Percentiles rank a stretch among this genome's conserved stretches.
Conservation (phyloP, 2,797 vertebrate genomes). For the Urosaurus nigricauda region DNA sequence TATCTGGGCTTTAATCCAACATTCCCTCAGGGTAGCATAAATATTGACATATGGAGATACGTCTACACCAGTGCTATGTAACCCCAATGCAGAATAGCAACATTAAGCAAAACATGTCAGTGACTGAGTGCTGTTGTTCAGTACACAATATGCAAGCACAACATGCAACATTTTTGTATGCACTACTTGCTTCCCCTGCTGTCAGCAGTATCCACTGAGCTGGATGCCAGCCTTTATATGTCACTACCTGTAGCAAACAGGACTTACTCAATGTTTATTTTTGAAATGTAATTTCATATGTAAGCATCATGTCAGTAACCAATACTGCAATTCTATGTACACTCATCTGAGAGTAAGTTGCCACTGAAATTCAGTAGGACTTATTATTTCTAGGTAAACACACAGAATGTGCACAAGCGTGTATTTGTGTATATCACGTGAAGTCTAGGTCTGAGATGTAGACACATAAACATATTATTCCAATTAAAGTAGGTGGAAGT, state of each 20-base stretch:
- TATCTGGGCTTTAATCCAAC: not conserved
- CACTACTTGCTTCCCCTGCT: no score
- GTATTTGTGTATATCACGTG: not conserved
- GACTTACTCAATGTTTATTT: not conserved
- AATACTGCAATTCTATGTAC: not conserved
- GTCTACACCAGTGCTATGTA: no score
- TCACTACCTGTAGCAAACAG: not conserved
- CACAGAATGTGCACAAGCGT: not conserved
- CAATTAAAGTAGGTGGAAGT: not conserved
- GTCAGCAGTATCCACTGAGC: no score
- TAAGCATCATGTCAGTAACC: not conserved
- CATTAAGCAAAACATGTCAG: no score
- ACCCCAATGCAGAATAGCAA: no score
- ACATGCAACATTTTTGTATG: no score
- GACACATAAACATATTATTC: not conserved
- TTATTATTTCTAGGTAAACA: conserved; percentile 1
- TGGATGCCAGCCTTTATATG: no score
- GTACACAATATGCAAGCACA: no score
- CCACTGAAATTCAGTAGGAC: not conserved
- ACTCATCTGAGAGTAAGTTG: not conserved
- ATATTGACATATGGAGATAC: no score
- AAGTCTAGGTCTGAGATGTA: not conserved
- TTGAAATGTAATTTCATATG: not conserved
- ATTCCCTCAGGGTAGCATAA: no score
- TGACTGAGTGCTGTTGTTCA: no score